Evolutionary conservation across 1,140 invertebrate genomes (phyloP).

Genomic region (Probaryconus sp.): DNA sequence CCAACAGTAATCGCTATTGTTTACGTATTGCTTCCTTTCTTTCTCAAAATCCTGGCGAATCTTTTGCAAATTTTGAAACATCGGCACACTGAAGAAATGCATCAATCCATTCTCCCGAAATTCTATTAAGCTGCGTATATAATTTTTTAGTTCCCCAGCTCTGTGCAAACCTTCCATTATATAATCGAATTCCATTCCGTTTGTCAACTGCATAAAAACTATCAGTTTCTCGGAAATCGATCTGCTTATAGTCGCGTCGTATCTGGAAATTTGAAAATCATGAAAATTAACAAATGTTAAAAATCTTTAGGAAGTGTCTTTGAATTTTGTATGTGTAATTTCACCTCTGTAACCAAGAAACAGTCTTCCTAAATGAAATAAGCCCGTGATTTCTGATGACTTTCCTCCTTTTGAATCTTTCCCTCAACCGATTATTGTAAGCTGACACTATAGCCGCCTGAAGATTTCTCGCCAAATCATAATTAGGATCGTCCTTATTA

Average conservation of each 20-base stretch:
- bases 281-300: too few relatives aligned
- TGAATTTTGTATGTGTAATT: too few relatives aligned
- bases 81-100: constrained; percentile 81
- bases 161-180: constrained; percentile 86
- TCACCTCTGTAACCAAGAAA: constrained; percentile 81
- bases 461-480: constrained; percentile 81
- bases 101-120: constrained; percentile 86
- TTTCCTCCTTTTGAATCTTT: constrained; percentile 84
- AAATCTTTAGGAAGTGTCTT: too few relatives aligned
- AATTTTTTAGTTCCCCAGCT: constrained; percentile 83
- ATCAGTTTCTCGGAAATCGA: constrained; percentile 82
- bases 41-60: constrained; percentile 81
- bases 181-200: constrained; percentile 86
- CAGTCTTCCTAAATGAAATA: constrained; percentile 83
- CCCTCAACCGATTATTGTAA: constrained; percentile 85
- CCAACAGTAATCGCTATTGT: constrained; percentile 75
- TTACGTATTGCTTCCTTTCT: constrained; percentile 79
- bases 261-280: too few relatives aligned
- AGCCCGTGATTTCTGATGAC: constrained; percentile 89
- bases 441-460: constrained; percentile 83
- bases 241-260: constrained; percentile 82
- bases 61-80: constrained; percentile 80
- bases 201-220: constrained; percentile 85
- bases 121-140: constrained; percentile 82
- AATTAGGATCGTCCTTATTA: constrained; percentile 77